Conservation (phyloP, 2,113 vertebrate species). For the Rafetus swinhoei region DNA sequence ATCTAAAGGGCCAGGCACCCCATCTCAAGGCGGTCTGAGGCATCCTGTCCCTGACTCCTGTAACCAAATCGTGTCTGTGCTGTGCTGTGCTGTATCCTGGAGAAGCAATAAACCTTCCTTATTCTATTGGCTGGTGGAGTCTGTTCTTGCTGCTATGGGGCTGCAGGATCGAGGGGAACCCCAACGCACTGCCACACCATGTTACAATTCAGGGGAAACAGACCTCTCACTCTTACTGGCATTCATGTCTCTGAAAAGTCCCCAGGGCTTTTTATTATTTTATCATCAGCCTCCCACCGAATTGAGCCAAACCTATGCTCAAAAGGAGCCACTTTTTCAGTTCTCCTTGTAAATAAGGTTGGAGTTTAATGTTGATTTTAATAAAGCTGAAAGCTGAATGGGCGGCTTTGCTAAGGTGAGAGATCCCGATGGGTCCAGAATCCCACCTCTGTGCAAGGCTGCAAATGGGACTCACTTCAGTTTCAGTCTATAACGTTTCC, state of each 20-base stretch:
- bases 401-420: neutral
- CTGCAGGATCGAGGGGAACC: too few relatives aligned
- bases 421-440: neutral
- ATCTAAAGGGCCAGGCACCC: too few relatives aligned
- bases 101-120: too few relatives aligned
- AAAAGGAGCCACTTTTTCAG: rapidly evolving
- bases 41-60: too few relatives aligned
- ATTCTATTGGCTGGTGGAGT: too few relatives aligned
- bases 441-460: neutral
- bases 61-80: too few relatives aligned
- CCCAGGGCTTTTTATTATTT: too few relatives aligned
- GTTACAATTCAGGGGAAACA: rapidly evolving
- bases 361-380: neutral
- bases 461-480: neutral
- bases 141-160: too few relatives aligned
- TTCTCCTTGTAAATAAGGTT: rapidly evolving
- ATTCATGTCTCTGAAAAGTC: neutral
- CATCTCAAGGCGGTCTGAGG: too few relatives aligned
- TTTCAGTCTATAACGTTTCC: neutral
- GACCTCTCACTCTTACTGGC: rapidly evolving
- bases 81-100: too few relatives aligned
- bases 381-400: rapidly evolving
- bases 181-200: neutral
- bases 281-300: neutral
- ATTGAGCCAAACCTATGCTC: neutral